Evolutionary conservation across 1,140 invertebrate species (phyloP).

Genomic region (Papilio polytes): DNA sequence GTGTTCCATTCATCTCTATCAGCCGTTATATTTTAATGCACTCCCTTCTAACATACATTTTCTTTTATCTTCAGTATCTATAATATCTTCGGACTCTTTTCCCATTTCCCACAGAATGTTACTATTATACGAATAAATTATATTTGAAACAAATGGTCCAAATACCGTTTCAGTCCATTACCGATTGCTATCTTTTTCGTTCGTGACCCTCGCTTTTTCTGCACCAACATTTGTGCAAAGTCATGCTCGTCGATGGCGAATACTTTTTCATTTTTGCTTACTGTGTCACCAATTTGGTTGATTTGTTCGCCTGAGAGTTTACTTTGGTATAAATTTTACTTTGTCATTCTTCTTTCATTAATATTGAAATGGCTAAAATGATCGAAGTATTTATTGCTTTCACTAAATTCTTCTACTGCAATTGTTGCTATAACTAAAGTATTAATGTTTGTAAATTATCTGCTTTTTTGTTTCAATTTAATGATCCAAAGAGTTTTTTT

Average conservation of each 20-base stretch:
- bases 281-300: background rate
- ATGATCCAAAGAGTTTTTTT: too few species aligned
- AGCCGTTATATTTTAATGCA: background rate
- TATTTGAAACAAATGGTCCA: background rate
- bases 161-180: background rate
- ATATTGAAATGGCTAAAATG: too few species aligned
- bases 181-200: background rate
- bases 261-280: conserved; percentile 30
- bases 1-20: background rate
- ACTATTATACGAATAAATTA: background rate
- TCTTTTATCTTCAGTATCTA: background rate
- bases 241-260: background rate
- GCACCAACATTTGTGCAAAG: background rate
- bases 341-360: background rate
- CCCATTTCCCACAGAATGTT: background rate
- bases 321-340: background rate
- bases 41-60: background rate
- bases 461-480: too few species aligned
- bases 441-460: too few species aligned
- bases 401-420: too few species aligned
- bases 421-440: too few species aligned
- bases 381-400: too few species aligned
- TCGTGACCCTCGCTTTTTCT: background rate
- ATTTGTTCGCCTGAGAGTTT: background rate
- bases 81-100: background rate